Conservation (phyloP, 1,140 invertebrate genomes). For the Pseudomyrmex pallidus region DNA sequence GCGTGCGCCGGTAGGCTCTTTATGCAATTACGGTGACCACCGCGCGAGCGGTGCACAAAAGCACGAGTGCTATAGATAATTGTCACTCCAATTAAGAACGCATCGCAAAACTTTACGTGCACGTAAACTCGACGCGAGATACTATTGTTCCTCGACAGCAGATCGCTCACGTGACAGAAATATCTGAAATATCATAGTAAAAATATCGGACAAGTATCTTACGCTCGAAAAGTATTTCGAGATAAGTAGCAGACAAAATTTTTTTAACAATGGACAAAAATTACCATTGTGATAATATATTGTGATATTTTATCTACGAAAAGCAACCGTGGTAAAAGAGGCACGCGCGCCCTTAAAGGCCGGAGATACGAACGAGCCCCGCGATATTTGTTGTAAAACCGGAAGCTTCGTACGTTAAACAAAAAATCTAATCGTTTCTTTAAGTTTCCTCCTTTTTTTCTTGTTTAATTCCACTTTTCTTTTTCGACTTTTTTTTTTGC, state of each 20-base stretch:
- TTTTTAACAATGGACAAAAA: no score
- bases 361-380: conserved; percentile 47
- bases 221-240: no score
- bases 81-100: conserved; percentile 72
- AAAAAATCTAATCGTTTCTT: not conserved
- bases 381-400: conserved; percentile 59
- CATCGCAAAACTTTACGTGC: conserved; percentile 5
- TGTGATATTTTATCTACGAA: no score
- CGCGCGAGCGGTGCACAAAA: not conserved
- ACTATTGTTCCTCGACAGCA: not conserved
- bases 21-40: conserved; percentile 73
- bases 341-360: no score
- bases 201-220: no score
- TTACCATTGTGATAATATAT: no score
- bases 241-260: no score
- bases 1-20: conserved; percentile 62
- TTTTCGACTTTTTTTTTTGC: no score
- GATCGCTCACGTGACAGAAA: not conserved
- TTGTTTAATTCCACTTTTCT: not conserved
- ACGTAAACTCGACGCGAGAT: no score
- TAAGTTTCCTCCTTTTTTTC: conserved; percentile 4
- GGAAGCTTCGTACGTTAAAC: conserved; percentile 37
- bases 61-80: conserved; percentile 49
- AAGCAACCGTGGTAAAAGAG: no score
- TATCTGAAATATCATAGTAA: not conserved